A percentile compares a stretch with the other conserved stretches of the same genome.
Evolutionary conservation across 1,140 invertebrate genomes (phyloP).

Genomic region (Brachionus asplanchnoidis): DNA sequence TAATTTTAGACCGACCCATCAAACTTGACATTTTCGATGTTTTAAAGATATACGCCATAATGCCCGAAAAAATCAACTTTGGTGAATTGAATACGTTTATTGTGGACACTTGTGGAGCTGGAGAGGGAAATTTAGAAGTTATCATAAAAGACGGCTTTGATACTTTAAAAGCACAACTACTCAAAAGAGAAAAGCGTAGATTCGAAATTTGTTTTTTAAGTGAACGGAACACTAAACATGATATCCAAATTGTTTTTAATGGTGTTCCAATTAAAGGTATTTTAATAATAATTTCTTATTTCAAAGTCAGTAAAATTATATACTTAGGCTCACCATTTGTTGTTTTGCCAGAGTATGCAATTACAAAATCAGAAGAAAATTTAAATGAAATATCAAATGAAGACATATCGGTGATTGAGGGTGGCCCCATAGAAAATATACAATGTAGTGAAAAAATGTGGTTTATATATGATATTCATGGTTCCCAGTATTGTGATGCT

Average conservation of each 20-base stretch:
- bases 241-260: slow-evolving; percentile 23
- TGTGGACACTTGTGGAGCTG: slow-evolving; percentile 34
- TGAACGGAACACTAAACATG: background rate
- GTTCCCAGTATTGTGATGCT: background rate
- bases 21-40: slow-evolving; percentile 23
- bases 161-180: slow-evolving; percentile 22
- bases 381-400: background rate
- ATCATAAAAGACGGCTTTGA: slow-evolving; percentile 16
- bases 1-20: background rate
- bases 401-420: background rate
- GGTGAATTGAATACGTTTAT: slow-evolving; percentile 31
- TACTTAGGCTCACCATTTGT: background rate
- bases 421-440: slow-evolving; percentile 9
- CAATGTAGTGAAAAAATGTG: slow-evolving; percentile 37
- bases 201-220: slow-evolving; percentile 35
- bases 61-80: slow-evolving; percentile 1
- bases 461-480: background rate
- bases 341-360: background rate
- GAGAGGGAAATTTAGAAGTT: slow-evolving; percentile 38
- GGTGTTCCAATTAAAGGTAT: slow-evolving; percentile 9
- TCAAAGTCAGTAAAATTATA: background rate
- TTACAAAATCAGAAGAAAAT: background rate
- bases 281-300: background rate
- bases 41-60: background rate
- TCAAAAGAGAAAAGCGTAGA: slow-evolving; percentile 4